These are phyloP conservation scores for Ptychodera flava DNA, from an alignment of 35 echinoderm and acorn worm genomes.

Conservation along the genomic window DNA sequence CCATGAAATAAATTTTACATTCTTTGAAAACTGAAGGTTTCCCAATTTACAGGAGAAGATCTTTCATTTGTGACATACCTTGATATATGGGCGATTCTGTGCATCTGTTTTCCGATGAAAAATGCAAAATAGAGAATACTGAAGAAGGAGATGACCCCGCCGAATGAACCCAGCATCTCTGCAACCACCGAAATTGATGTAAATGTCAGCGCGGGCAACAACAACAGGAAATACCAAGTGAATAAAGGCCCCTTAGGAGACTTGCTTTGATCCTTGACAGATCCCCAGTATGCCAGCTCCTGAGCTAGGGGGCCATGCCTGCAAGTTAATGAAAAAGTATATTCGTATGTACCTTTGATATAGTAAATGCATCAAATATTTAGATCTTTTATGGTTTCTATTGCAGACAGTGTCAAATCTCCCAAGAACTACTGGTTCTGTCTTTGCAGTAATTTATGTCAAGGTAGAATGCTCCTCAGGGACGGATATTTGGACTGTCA, in stretches of 20 bases:
- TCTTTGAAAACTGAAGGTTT: too few relatives aligned
- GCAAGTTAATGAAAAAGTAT: slow-evolving; percentile 9
- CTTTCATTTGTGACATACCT: too few relatives aligned
- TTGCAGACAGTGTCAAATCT: background rate
- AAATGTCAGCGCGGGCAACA: slow-evolving; percentile 43
- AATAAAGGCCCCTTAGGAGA: slow-evolving; percentile 66
- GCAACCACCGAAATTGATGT: slow-evolving; percentile 22
- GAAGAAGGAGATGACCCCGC: slow-evolving; percentile 28
- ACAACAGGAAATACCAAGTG: slow-evolving; percentile 75
- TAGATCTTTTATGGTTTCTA: background rate
- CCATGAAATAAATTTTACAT: too few relatives aligned
- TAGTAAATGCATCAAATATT: background rate
- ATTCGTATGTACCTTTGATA: background rate
- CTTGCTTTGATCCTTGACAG: slow-evolving; percentile 19
- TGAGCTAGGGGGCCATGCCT: slow-evolving; percentile 58
- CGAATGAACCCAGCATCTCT: slow-evolving; percentile 3
- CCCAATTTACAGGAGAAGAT: too few relatives aligned
- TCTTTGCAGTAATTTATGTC: background rate
- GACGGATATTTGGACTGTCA: too few relatives aligned
- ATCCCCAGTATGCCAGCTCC: slow-evolving; percentile 52
- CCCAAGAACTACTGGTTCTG: background rate
- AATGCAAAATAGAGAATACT: slow-evolving; percentile 18
- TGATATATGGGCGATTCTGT: slow-evolving; percentile 64
- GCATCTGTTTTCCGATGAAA: slow-evolving; percentile 36
- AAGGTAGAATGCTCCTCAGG: too few relatives aligned